Conservation (phyloP, 2,888 invertebrate species). For the Andrena bucephala region DNA sequence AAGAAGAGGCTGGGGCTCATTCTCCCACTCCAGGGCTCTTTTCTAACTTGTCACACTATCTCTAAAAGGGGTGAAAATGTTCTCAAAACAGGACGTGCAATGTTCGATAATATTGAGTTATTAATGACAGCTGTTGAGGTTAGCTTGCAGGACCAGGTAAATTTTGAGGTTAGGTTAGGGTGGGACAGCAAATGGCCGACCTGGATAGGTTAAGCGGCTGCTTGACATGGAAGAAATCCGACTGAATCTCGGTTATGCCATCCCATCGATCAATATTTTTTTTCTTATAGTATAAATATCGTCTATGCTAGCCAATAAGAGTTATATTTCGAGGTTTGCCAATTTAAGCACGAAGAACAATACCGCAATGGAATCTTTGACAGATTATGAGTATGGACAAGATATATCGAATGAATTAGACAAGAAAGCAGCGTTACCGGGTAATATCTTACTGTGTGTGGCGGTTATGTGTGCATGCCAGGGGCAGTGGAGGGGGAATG, state of each 20-base stretch:
- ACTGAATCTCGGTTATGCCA: not conserved
- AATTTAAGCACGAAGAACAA: not conserved
- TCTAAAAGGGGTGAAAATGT: too few species aligned
- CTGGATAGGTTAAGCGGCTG: not conserved
- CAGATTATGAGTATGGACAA: not conserved
- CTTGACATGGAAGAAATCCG: not conserved
- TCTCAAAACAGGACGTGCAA: too few species aligned
- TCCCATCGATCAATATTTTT: not conserved
- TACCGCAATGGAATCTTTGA: not conserved
- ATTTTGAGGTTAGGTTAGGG: too few species aligned
- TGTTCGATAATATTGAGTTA: too few species aligned
- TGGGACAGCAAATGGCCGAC: not conserved
- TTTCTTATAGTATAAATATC: not conserved
- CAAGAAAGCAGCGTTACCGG: not conserved
- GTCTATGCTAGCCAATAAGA: not conserved
- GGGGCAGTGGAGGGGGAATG: too few species aligned
- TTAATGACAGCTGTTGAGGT: too few species aligned
- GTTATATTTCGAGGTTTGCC: not conserved
- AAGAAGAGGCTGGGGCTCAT: too few species aligned
- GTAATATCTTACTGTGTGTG: too few species aligned
- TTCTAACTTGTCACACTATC: too few species aligned
- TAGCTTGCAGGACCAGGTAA: too few species aligned
- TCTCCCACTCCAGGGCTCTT: too few species aligned
- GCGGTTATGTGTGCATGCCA: too few species aligned
- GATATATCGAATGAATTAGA: not conserved